A percentile compares a stretch with the other conserved stretches of the same genome.
Evolutionary conservation across 2,113 vertebrate genomes (phyloP).

Genomic region (Copsychus sechellarum): DNA sequence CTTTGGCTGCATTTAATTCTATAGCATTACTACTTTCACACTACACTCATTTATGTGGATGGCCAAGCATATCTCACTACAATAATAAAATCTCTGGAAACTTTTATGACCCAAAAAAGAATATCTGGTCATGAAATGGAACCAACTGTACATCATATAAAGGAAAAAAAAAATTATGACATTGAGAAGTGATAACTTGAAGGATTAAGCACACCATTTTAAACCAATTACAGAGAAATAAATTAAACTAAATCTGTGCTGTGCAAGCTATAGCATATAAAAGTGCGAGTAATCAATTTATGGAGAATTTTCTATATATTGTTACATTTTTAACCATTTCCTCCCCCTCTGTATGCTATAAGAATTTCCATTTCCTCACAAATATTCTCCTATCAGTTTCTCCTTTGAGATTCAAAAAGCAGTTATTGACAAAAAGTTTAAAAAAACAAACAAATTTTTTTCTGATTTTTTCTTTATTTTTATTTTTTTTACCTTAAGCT

Average conservation of each 20-base stretch:
- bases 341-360: background rate
- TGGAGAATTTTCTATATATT: background rate
- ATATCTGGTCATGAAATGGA: background rate
- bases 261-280: background rate
- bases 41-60: background rate
- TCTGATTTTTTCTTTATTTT: background rate
- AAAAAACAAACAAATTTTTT: background rate
- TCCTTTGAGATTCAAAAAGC: background rate
- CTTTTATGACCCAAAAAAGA: background rate
- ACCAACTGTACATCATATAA: background rate
- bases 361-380: background rate
- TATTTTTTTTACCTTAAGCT: background rate
- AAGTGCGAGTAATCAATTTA: background rate
- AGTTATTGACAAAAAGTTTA: background rate
- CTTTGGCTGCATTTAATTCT: background rate
- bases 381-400: background rate
- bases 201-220: background rate
- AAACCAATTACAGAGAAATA: constrained; percentile 19
- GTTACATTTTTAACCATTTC: background rate
- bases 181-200: background rate
- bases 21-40: background rate
- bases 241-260: background rate
- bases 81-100: background rate
- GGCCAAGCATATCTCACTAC: background rate
- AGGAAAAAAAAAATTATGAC: background rate